These are phyloP conservation scores for Philotrypesis tridentata DNA, from an alignment of 1,140 invertebrate genomes.

Conservation along the genomic window DNA sequence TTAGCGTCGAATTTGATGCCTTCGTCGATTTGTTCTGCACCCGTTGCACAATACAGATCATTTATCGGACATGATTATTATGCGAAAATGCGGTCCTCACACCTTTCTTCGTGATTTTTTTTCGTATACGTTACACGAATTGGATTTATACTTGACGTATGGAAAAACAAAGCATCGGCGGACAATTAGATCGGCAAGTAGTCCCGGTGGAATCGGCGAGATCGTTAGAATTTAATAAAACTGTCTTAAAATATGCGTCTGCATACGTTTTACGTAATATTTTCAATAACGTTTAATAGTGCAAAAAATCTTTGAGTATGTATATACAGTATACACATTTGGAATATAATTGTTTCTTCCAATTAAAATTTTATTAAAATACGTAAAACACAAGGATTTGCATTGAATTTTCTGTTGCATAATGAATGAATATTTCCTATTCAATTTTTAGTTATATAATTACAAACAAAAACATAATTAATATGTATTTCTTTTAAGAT, in stretches of 20 bases:
- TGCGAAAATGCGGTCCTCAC: background rate
- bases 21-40: background rate
- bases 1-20: background rate
- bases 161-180: background rate
- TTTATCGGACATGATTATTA: background rate
- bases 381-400: too few species aligned
- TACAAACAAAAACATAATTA: too few species aligned
- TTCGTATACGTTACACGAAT: background rate
- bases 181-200: background rate
- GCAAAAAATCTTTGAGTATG: too few species aligned
- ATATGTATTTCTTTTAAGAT: too few species aligned
- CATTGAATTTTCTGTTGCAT: too few species aligned
- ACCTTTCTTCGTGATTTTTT: background rate
- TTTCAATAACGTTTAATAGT: background rate
- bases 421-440: too few species aligned
- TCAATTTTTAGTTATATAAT: too few species aligned
- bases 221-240: background rate
- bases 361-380: too few species aligned
- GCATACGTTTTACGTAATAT: background rate
- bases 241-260: background rate
- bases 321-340: too few species aligned
- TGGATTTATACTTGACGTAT: background rate
- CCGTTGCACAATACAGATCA: background rate
- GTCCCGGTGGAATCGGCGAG: background rate
- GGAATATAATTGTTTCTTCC: too few species aligned